Evolutionary conservation across 2,113 vertebrate species (phyloP).

Genomic region (Varanus komodoensis): DNA sequence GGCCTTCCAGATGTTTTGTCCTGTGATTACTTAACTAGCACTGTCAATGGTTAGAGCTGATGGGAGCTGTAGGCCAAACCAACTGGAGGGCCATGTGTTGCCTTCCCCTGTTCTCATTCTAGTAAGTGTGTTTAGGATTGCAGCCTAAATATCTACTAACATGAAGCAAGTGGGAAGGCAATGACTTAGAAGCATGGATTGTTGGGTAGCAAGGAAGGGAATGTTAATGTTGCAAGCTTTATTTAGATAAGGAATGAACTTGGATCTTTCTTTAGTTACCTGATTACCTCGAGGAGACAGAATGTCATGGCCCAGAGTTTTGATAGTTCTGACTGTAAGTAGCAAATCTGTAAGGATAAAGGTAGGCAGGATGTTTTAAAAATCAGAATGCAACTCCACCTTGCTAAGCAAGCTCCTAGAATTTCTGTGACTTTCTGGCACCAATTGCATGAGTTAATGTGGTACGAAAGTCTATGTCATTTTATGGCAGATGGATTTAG

Average conservation of each 20-base stretch:
- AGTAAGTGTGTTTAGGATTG: neutral
- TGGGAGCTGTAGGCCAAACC: too few species aligned
- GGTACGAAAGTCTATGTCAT: neutral
- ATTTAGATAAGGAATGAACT: neutral
- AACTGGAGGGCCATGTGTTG: too few species aligned
- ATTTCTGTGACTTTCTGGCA: neutral
- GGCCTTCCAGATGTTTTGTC: too few species aligned
- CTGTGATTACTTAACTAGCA: too few species aligned
- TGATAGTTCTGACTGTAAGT: neutral
- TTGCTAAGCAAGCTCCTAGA: neutral
- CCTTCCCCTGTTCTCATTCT: too few species aligned
- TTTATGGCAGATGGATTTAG: neutral
- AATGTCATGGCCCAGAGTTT: neutral
- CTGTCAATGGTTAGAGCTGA: too few species aligned
- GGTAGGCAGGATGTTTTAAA: neutral
- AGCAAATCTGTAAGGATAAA: neutral
- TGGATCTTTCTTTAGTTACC: slow-evolving; percentile 43
- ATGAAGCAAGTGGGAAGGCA: neutral
- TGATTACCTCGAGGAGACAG: neutral
- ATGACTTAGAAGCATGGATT: neutral
- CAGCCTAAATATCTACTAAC: neutral
- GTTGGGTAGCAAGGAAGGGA: neutral
- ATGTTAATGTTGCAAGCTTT: neutral
- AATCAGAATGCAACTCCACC: neutral
- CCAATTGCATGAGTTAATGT: neutral